Conservation (phyloP, 2,888 invertebrate species). For the Andrena bicolor region DNA sequence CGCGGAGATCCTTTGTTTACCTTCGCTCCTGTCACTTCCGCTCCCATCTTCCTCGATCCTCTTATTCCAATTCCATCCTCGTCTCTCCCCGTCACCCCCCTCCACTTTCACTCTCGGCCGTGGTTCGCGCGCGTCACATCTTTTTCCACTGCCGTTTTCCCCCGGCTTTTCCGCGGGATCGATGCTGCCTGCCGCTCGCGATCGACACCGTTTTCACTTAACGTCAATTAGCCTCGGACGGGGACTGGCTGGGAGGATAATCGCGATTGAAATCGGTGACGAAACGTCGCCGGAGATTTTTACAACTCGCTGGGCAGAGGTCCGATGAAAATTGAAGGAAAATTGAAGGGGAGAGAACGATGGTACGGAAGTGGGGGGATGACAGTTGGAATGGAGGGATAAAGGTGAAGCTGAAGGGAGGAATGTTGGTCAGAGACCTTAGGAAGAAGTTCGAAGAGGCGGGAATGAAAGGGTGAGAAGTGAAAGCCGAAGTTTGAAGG, state of each 20-base stretch:
- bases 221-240: conserved; percentile 41
- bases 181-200: conserved; percentile 25
- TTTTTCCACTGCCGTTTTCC: conserved; percentile 7
- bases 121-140: background rate
- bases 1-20: conserved; percentile 18
- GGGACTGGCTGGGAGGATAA: conserved; percentile 11
- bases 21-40: conserved; percentile 10
- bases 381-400: background rate
- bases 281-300: background rate
- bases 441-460: too few relatives aligned
- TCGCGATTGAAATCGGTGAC: background rate
- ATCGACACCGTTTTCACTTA: conserved; percentile 50
- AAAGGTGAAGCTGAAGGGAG: too few relatives aligned
- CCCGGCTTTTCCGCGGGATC: conserved; percentile 12
- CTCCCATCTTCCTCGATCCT: conserved; percentile 3
- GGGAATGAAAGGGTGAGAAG: background rate
- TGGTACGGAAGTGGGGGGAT: background rate
- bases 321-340: background rate
- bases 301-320: background rate
- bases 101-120: background rate
- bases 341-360: background rate
- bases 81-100: background rate
- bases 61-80: background rate
- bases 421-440: too few relatives aligned
- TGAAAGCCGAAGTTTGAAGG: background rate